phyloP scores from a whole-genome alignment of 2,888 invertebrate species.

The Nasonia oneida region DNA sequence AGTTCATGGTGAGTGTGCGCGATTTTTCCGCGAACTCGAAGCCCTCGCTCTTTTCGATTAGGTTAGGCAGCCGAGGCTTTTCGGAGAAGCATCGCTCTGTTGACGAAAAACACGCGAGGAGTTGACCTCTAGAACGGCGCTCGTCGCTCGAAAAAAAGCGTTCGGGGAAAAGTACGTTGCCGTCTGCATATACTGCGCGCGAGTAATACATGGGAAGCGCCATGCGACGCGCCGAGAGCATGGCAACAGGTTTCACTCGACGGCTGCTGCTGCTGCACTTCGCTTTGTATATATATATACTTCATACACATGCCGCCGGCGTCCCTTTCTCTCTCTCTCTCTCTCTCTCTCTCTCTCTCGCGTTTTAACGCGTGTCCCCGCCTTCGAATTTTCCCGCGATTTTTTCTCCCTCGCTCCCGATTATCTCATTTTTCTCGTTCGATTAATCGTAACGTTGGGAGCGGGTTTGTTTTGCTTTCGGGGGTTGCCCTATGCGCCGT shows the following conservation, averaged over 20 bases:
- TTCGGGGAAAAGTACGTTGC: background rate
- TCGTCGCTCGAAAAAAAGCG: background rate
- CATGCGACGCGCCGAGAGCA: constrained; percentile 65
- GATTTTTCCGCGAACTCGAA: background rate
- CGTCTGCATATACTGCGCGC: background rate
- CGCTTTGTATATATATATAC: constrained; percentile 63
- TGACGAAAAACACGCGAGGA: background rate
- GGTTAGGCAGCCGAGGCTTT: background rate
- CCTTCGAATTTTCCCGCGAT: constrained; percentile 2
- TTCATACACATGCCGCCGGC: constrained; percentile 27
- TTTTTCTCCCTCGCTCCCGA: background rate
- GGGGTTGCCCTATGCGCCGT: constrained; percentile 12
- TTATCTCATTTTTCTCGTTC: background rate
- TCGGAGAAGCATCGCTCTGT: background rate
- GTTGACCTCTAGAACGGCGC: background rate
- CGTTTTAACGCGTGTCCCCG: background rate
- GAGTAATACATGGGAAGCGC: background rate
- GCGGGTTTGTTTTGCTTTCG: constrained; percentile 34
- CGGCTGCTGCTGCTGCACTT: constrained; percentile 68
- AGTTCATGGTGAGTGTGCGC: constrained; percentile 68
- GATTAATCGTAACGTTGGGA: background rate
- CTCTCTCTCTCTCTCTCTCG: background rate
- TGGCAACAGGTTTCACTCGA: constrained; percentile 76
- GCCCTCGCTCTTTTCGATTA: background rate
- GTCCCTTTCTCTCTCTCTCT: constrained; percentile 9